Base-by-base conservation (phyloP, 1,140 invertebrate genomes). In the Pachyrhynchus sulphureomaculatus region DNA sequence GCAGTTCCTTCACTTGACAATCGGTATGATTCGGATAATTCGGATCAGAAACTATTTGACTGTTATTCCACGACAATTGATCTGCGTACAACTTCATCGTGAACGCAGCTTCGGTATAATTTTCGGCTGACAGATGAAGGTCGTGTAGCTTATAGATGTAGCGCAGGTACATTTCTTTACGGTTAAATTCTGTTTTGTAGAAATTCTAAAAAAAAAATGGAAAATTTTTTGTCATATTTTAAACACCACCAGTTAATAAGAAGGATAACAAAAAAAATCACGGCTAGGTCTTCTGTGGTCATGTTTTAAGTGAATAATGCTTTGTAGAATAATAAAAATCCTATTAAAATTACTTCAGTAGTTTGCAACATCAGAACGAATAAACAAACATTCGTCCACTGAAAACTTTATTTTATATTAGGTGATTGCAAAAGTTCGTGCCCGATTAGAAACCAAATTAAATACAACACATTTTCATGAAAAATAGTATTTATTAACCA, bases 111-210 rank as follows among this genome's bases (percentile, higher is more conserved):
- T 99, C 96, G 0, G 95, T 92, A 70, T 88, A 96, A 76, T 98
- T 99, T 57, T 96, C 95, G 17, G 93, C 92, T 21, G 89, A 88
- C 6, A 96, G 79, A 76, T 99, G 96, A 9, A 99, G 81, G 73
- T 96, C 92, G 75, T 96, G 94, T 12, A 99, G 79, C 76, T 98
- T 98, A 78, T 98, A 96, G 45, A 99, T 93, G 74, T 99, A 99
- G 39, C 94, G 85, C 21, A 98, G 79, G 76, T 98, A 98, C 90
- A 99, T 95, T 76, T 97, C 94, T 69, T 95, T 92, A 23, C 95
- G 85, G 70, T 95, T 92, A 58, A 97, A 96, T 77, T 93, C 94
- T 74, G 94, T 93, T 76, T 96, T 95, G 79, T 98, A 99, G 75
- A 98, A 98, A 72, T 97, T 95, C 89, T 94, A 80, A 33, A 84